A percentile compares a stretch with the other conserved stretches of the same genome.
These are phyloP conservation scores for Cliona cf. orientalis DNA, from an alignment of 37 sponge, comb jelly and placozoan genomes.

Conservation along the genomic window DNA sequence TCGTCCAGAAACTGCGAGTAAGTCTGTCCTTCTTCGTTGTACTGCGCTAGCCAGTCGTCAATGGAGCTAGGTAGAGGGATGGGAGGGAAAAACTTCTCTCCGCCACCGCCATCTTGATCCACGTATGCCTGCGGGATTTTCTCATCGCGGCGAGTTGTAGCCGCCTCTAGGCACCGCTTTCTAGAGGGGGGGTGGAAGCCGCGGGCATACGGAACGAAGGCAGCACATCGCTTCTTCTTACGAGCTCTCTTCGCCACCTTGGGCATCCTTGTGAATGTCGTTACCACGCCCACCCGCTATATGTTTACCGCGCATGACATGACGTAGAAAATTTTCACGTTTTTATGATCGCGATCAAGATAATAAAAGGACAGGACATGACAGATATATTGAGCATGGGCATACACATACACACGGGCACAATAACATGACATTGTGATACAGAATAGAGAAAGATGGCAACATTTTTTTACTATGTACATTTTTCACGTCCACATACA, in stretches of 20 bases:
- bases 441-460: no score
- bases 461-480: no score
- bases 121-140: constrained; percentile 21
- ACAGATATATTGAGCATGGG: no score
- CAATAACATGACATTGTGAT: no score
- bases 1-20: constrained; percentile 73
- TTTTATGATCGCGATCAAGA: no score
- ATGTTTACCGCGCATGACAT: no score
- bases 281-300: no score
- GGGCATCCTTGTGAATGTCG: constrained; percentile 33
- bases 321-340: no score
- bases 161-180: constrained; percentile 46
- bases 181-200: constrained; percentile 76
- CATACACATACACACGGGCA: no score
- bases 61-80: constrained; percentile 75
- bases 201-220: constrained; percentile 68
- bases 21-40: constrained; percentile 93
- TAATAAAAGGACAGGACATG: no score
- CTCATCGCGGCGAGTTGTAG: not conserved
- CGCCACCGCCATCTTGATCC: not conserved
- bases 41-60: constrained; percentile 98
- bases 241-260: not conserved
- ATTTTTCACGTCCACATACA: no score
- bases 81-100: constrained; percentile 63
- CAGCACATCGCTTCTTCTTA: not conserved